Base-by-base conservation (phyloP, 2,797 vertebrate genomes). In the Oreonectes daqikongensis region DNA sequence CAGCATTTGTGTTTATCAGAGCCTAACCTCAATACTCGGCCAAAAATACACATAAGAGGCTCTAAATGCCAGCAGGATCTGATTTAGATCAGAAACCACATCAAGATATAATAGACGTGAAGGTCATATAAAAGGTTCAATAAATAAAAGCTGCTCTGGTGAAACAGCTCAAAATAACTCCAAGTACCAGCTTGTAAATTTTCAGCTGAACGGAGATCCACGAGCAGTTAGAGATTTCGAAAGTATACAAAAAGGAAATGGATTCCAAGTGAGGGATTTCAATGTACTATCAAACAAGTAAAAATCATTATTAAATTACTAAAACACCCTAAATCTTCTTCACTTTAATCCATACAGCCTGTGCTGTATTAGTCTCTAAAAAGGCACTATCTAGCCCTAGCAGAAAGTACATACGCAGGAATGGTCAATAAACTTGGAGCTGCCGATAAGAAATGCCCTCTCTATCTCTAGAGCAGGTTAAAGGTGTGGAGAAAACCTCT, bases 81-180 rank as follows among this genome's bases (percentile, higher is more conserved):
- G 53, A 57, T 42, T 61, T 67, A 22, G 50, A 79, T 22, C 63
- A 81, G 78, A 77, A 74, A 79, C 42, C 59, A 26, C n/a, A 73
- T 24, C 10, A 15, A 26, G 26, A 32, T 20, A 50, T 5, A 71
- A 65, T 53, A 61, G 30, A 35, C 28, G 18, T 61, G 8, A 28
- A 55, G 12, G 17, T 32, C 28, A 50, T n/a, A 17, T 18, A 12
- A 40, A 24, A 42, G 12, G 24, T 22, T 15, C 7, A 30, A 38
- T 53, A 50, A 52, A 75, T 59, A 48, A 7, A 38, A 65, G 22
- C 12, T 55, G 17, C 7, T 52, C 57, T 59, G 42, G 7, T 30
- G 42, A 69, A 46, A 75, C 42, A 35, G 38, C 40, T 28, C 20
- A 55, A 50, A 66, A 50, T 8, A 59, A 59, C 22, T 55, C n/a